A percentile compares a stretch with the other conserved stretches of the same genome.
Conservation (phyloP, 1,140 invertebrate genomes). For the Tetramorium parvispinum region DNA sequence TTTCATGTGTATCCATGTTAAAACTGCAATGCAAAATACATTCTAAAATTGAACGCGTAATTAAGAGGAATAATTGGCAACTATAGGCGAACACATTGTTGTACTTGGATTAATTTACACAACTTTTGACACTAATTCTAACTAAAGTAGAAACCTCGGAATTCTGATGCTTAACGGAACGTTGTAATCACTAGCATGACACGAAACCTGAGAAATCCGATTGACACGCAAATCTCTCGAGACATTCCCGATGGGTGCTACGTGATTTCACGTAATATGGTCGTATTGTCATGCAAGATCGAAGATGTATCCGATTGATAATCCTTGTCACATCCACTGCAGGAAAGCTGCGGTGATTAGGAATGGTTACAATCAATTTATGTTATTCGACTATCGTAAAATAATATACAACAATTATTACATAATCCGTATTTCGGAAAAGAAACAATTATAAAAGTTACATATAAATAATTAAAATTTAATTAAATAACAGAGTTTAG, state of each 20-base stretch:
- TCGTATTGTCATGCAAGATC: slow-evolving; percentile 65
- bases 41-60: slow-evolving; percentile 15
- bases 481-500: background rate
- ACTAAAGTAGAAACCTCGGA: slow-evolving; percentile 3
- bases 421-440: background rate
- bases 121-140: slow-evolving; percentile 44
- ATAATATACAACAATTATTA: background rate
- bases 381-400: background rate
- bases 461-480: background rate
- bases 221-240: slow-evolving; percentile 69
- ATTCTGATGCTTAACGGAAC: slow-evolving; percentile 41
- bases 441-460: background rate
- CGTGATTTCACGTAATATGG: slow-evolving; percentile 69
- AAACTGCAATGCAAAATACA: background rate
- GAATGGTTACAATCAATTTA: slow-evolving; percentile 65
- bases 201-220: slow-evolving; percentile 45
- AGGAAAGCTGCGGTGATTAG: slow-evolving; percentile 47
- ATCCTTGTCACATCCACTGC: slow-evolving; percentile 62
- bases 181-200: slow-evolving; percentile 48
- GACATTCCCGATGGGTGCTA: slow-evolving; percentile 65
- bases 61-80: slow-evolving; percentile 41
- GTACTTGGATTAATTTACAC: background rate
- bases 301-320: slow-evolving; percentile 69
- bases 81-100: background rate
- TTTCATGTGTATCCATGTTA: too few species aligned